A percentile compares a stretch with the other conserved stretches of the same genome.
These are phyloP conservation scores for Incurvaria masculella DNA, from an alignment of 2,888 invertebrate genomes.

Conservation along the genomic window DNA sequence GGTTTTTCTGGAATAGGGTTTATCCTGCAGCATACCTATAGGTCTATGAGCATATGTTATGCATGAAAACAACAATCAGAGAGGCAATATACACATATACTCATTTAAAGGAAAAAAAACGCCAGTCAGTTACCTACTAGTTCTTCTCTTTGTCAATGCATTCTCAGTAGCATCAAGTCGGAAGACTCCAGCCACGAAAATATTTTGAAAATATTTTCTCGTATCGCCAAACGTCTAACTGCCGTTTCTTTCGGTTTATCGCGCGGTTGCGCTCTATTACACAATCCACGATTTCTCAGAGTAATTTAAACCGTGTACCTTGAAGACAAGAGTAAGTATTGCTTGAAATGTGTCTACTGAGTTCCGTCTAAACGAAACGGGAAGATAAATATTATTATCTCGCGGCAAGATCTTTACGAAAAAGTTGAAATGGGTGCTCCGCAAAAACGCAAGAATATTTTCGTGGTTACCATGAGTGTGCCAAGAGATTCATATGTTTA, in stretches of 20 bases:
- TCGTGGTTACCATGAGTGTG: slow-evolving; percentile 16
- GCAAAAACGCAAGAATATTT: slow-evolving; percentile 39
- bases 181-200: slow-evolving; percentile 22
- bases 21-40: too few species aligned
- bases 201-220: slow-evolving; percentile 57
- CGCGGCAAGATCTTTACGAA: slow-evolving; percentile 47
- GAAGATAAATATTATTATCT: slow-evolving; percentile 33
- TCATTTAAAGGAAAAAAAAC: too few species aligned
- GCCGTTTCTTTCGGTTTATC: slow-evolving; percentile 52
- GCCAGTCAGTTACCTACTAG: neutral
- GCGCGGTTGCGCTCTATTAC: slow-evolving; percentile 29
- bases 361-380: slow-evolving; percentile 9
- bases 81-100: too few species aligned
- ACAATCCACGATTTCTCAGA: neutral
- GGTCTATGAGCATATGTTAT: too few species aligned
- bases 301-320: slow-evolving; percentile 3
- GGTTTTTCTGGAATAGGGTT: too few species aligned
- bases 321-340: slow-evolving; percentile 11
- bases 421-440: slow-evolving; percentile 43
- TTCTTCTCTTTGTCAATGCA: neutral
- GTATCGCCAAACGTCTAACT: slow-evolving; percentile 53
- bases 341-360: neutral
- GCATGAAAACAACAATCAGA: too few species aligned
- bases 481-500: slow-evolving; percentile 16
- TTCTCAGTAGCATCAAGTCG: neutral